Conservation (phyloP, 2,113 vertebrate genomes). For the Caloenas nicobarica region DNA sequence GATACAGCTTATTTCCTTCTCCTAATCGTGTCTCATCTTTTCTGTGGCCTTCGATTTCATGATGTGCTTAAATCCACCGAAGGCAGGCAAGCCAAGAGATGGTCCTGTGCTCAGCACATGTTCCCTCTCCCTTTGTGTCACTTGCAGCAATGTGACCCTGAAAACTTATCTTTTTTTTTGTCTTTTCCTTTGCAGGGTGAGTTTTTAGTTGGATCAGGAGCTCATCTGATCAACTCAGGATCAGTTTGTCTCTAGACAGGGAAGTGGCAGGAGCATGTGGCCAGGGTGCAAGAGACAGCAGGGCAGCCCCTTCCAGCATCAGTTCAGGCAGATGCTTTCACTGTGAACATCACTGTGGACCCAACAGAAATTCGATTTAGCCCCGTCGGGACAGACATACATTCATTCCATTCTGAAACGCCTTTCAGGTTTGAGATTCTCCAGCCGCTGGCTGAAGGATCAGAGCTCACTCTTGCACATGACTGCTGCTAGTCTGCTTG, state of each 20-base stretch:
- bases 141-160: neutral
- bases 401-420: neutral
- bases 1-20: neutral
- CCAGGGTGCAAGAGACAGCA: neutral
- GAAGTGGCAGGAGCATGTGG: accelerated
- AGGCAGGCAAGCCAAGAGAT: neutral
- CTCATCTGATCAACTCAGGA: neutral
- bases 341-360: neutral
- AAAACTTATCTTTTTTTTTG: neutral
- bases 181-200: neutral
- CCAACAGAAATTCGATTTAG: neutral
- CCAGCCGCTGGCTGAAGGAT: neutral
- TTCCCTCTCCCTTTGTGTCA: neutral
- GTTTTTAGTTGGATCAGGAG: neutral
- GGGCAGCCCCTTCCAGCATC: neutral
- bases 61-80: neutral
- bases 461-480: accelerated
- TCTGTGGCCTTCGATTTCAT: neutral
- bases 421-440: neutral
- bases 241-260: neutral
- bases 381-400: accelerated
- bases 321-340: neutral
- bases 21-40: neutral
- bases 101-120: accelerated
- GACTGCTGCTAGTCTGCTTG: neutral